A percentile compares a stretch with the other conserved stretches of the same genome.
Evolutionary conservation across 1,140 invertebrate genomes (phyloP).

Genomic region (Anastrepha ludens): DNA sequence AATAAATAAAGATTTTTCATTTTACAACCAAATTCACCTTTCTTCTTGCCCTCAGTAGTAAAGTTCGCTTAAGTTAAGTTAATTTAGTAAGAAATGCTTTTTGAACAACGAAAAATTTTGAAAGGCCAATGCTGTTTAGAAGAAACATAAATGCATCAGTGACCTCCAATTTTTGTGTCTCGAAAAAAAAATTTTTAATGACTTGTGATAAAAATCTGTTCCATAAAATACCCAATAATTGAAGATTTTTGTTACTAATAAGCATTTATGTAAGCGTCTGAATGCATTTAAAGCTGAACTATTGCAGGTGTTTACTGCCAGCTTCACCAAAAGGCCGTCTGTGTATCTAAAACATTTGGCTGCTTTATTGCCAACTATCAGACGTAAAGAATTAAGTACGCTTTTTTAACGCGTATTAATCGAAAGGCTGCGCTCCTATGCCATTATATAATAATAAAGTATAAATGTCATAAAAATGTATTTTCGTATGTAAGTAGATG

Average conservation of each 20-base stretch:
- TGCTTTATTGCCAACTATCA: background rate
- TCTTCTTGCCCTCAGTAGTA: too few relatives aligned
- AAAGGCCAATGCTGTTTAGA: too few relatives aligned
- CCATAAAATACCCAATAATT: slow-evolving; percentile 21
- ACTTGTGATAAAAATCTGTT: slow-evolving; percentile 34
- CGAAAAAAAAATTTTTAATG: background rate
- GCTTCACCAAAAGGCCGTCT: background rate
- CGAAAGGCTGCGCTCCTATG: background rate
- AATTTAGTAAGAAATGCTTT: too few relatives aligned
- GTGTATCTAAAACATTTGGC: background rate
- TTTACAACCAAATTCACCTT: too few relatives aligned
- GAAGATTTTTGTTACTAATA: slow-evolving; percentile 23
- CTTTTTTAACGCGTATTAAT: background rate
- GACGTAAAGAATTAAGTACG: background rate
- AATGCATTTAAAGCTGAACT: background rate
- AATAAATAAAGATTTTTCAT: too few relatives aligned
- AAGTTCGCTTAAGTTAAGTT: too few relatives aligned
- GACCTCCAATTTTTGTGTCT: too few relatives aligned
- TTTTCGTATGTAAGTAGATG: background rate
- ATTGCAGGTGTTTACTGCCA: slow-evolving; percentile 12
- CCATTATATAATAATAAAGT: background rate
- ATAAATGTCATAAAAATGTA: background rate
- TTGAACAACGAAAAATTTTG: too few relatives aligned
- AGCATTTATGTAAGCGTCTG: slow-evolving; percentile 28
- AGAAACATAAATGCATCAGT: too few relatives aligned